Conservation (phyloP, 2,797 vertebrate genomes). For the Siniperca scherzeri region DNA sequence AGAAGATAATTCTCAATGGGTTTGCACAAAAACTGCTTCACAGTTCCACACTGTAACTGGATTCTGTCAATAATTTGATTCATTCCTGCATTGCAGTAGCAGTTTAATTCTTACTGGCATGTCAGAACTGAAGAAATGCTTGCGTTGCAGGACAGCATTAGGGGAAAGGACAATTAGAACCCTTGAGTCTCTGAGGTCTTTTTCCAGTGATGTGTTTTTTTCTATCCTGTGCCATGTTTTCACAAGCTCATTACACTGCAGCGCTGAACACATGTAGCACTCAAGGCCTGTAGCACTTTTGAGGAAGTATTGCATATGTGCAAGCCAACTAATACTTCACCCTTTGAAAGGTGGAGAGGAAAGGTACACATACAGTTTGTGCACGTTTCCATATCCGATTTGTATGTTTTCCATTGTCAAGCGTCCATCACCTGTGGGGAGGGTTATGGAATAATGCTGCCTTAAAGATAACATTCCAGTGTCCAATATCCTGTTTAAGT, state of each 20-base stretch:
- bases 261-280: constrained; percentile 28
- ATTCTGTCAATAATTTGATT: constrained; percentile 21
- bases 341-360: constrained; percentile 56
- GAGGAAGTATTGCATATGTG: constrained; percentile 39
- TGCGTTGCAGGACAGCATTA: background rate
- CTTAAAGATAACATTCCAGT: constrained; percentile 79
- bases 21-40: constrained; percentile 43
- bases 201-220: constrained; percentile 26
- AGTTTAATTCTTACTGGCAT: constrained; percentile 21
- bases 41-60: constrained; percentile 28
- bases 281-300: constrained; percentile 49
- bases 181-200: background rate
- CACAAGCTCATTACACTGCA: constrained; percentile 55
- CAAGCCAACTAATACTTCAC: constrained; percentile 61
- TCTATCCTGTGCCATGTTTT: constrained; percentile 55
- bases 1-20: constrained; percentile 25
- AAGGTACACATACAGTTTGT: constrained; percentile 56
- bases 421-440: constrained; percentile 62
- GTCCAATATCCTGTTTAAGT: constrained; percentile 80
- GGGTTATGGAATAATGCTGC: constrained; percentile 66
- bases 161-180: constrained; percentile 4
- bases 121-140: background rate
- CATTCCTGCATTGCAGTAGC: constrained; percentile 2
- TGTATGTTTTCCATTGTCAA: constrained; percentile 73
- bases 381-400: constrained; percentile 72